Conservation (phyloP, 1,140 invertebrate species). For the Drosophila kanapiae region DNA sequence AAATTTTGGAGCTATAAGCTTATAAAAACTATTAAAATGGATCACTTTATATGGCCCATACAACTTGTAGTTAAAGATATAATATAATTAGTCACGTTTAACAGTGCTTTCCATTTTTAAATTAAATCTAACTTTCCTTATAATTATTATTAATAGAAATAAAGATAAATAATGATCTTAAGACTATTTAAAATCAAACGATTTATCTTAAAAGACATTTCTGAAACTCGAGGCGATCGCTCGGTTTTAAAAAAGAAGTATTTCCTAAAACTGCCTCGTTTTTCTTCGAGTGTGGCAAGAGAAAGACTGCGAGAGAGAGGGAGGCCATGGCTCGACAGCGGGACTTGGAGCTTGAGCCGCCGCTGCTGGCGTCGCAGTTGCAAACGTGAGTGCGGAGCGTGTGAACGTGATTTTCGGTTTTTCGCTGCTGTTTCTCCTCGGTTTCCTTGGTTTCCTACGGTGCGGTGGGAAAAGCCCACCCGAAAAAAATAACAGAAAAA, state of each 20-base stretch:
- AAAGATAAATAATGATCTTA: too few species aligned
- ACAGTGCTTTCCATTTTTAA: neutral
- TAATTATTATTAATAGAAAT: too few species aligned
- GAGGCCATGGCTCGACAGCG: constrained; percentile 22
- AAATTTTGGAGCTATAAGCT: neutral
- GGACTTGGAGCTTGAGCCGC: constrained; percentile 34
- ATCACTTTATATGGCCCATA: neutral
- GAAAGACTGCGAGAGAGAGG: constrained; percentile 15
- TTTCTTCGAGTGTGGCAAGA: neutral
- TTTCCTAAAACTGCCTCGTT: neutral
- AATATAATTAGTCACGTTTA: neutral
- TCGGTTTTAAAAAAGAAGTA: neutral
- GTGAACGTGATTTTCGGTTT: constrained; percentile 78
- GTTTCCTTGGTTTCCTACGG: constrained; percentile 23
- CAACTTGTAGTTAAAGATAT: neutral
- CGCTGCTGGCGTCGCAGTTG: constrained; percentile 69
- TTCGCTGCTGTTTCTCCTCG: constrained; percentile 14
- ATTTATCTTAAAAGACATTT: too few species aligned
- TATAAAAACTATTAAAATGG: too few species aligned
- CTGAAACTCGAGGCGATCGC: too few species aligned
- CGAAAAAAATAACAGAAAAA: constrained; percentile 13
- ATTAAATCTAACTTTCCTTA: neutral
- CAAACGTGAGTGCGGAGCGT: constrained; percentile 83
- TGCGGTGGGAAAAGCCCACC: constrained; percentile 43
- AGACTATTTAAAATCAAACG: too few species aligned